Evolutionary conservation across 2,888 invertebrate species (phyloP).

Genomic region (Drosophila neotestacea): DNA sequence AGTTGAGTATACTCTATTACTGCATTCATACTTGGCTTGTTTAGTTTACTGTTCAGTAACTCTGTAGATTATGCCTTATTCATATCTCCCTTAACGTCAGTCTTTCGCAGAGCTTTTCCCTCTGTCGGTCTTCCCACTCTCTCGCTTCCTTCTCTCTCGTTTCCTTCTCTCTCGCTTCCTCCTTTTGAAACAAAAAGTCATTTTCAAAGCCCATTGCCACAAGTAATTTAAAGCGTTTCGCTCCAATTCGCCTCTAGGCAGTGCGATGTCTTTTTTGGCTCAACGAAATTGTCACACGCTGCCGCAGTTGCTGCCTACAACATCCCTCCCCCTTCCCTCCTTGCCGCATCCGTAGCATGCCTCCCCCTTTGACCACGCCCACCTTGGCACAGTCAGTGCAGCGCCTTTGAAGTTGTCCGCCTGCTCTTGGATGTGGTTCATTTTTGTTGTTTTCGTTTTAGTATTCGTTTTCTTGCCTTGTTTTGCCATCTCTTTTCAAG

Average conservation of each 20-base stretch:
- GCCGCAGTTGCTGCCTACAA: slow-evolving; percentile 38
- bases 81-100: neutral
- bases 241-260: slow-evolving; percentile 64
- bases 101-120: neutral
- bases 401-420: slow-evolving; percentile 56
- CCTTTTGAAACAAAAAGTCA: slow-evolving; percentile 38
- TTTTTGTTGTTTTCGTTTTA: slow-evolving; percentile 26
- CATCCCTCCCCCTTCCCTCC: neutral
- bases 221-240: slow-evolving; percentile 70
- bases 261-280: slow-evolving; percentile 56
- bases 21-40: slow-evolving; percentile 1
- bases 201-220: slow-evolving; percentile 51
- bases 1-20: neutral
- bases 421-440: slow-evolving; percentile 54
- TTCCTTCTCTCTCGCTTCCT: neutral
- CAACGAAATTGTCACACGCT: slow-evolving; percentile 63
- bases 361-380: slow-evolving; percentile 36
- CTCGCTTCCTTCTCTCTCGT: neutral
- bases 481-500: neutral
- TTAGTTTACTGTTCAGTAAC: slow-evolving; percentile 5
- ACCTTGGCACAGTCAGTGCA: slow-evolving; percentile 33
- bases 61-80: slow-evolving; percentile 10
- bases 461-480: slow-evolving; percentile 35
- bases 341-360: neutral
- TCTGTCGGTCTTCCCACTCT: neutral